Base-by-base conservation (phyloP, 2,888 invertebrate genomes). In the Agrotis ipsilon region DNA sequence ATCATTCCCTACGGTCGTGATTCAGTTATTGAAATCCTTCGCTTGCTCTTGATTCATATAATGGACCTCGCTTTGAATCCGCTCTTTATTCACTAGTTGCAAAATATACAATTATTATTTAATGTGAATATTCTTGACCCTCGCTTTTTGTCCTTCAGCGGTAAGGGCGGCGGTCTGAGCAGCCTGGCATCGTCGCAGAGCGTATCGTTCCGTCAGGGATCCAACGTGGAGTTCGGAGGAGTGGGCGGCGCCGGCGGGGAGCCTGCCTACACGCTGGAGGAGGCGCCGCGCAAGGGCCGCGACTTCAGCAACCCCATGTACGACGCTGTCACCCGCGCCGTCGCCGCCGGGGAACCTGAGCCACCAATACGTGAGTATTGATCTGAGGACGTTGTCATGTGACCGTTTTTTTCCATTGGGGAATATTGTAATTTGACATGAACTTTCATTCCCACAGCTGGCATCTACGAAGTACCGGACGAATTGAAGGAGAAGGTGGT, bases 221-320 rank as follows among this genome's bases (percentile, higher is more conserved):
- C 98, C 65, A 99, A 99, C 94, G 99, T 99, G 55, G 99, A 99
- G 94, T 99, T 99, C 94, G 97, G 97, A 51, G 97, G 96, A 85
- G 88, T 91, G 88, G 97, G 48, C 4, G 63, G 78, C 51, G 63
- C 77, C n/a, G 70, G 98, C 14, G 93, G 97, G 48, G 98, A 98
- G 88, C 97, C 97, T 52, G 98, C 98, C 72, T 98, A 98, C 93
- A 98, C 96, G 66, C 90, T 98, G 87, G 98, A 98, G 87, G 98
- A 98, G 78, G 86, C 88, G 46, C 88, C 92, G 84, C 97, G 97
- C 84, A 98, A 98, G 93, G 98, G 97, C 71, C 96, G 99, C 65
- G 99, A 99, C 94, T 99, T 99, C 96, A 98, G 98, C 89, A 99
- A 99, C 96, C 99, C 99, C 60, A 99, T 99, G 98, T 99, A 99